Conservation (phyloP, 2,113 vertebrate species). For the Ochotona curzoniae region DNA sequence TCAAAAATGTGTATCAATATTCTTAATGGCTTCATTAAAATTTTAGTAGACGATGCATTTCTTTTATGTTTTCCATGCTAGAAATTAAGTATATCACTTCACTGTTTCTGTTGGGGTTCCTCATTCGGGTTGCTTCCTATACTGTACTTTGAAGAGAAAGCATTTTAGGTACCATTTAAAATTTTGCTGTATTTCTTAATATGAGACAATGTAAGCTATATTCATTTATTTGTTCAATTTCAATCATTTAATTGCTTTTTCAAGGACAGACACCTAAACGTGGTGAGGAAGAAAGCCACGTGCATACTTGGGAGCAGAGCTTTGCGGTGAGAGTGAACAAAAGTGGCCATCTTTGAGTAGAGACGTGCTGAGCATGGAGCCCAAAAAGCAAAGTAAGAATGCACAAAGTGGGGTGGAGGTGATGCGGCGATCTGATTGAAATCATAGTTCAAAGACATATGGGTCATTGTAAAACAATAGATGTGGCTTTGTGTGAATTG, state of each 20-base stretch:
- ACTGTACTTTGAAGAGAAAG: background rate
- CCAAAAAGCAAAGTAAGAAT: accelerated
- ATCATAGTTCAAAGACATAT: accelerated
- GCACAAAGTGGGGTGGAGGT: background rate
- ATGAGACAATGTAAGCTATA: background rate
- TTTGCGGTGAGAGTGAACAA: background rate
- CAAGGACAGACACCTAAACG: background rate
- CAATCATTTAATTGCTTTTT: background rate
- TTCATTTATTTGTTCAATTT: background rate
- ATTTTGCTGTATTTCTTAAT: background rate
- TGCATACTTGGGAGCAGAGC: background rate
- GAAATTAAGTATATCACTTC: background rate
- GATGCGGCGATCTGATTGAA: background rate
- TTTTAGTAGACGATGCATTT: background rate
- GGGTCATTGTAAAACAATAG: background rate
- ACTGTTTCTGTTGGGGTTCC: background rate
- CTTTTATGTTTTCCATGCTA: background rate
- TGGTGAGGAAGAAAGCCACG: background rate
- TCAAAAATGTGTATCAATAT: background rate
- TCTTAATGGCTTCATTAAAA: background rate
- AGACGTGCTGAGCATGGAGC: background rate
- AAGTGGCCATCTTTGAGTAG: background rate
- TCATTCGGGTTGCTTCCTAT: background rate
- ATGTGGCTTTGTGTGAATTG: background rate
- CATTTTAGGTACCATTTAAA: background rate